These are phyloP conservation scores for Nomada fucata DNA, from an alignment of 2,888 invertebrate species.

Conservation along the genomic window DNA sequence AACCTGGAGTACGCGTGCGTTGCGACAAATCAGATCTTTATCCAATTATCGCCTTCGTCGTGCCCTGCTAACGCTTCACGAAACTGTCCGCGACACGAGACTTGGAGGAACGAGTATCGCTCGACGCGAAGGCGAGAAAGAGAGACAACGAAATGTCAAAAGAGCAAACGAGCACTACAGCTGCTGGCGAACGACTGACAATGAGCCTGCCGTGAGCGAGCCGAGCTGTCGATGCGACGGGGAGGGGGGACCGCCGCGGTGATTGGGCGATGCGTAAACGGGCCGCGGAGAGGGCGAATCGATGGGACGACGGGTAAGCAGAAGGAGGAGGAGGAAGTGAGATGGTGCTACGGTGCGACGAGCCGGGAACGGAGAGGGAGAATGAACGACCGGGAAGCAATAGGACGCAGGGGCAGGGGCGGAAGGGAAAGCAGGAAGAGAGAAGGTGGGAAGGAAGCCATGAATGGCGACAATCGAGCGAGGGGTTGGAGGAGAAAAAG, in stretches of 20 bases:
- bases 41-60: too few species aligned
- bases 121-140: slow-evolving; percentile 21
- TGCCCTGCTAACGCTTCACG: neutral
- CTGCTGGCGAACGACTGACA: slow-evolving; percentile 80
- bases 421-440: slow-evolving; percentile 72
- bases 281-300: slow-evolving; percentile 34
- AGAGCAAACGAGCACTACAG: slow-evolving; percentile 38
- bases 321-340: slow-evolving; percentile 26
- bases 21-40: neutral
- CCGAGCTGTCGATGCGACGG: slow-evolving; percentile 35
- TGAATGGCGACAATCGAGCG: slow-evolving; percentile 72
- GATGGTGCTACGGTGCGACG: slow-evolving; percentile 3
- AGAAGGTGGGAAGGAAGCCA: slow-evolving; percentile 76
- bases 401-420: slow-evolving; percentile 55
- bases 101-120: slow-evolving; percentile 25
- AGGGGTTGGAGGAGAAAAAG: slow-evolving; percentile 59
- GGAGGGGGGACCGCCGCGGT: slow-evolving; percentile 20
- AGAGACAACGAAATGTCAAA: slow-evolving; percentile 36
- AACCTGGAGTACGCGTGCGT: neutral
- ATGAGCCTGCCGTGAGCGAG: slow-evolving; percentile 69
- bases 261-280: slow-evolving; percentile 37
- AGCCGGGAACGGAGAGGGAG: slow-evolving; percentile 15
- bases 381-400: slow-evolving; percentile 33
- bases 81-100: slow-evolving; percentile 1
- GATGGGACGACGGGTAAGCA: slow-evolving; percentile 11